Percentiles rank a stretch among this genome's conserved stretches.
These are phyloP conservation scores for Andrena bucephala DNA, from an alignment of 2,888 invertebrate species.

Conservation along the genomic window DNA sequence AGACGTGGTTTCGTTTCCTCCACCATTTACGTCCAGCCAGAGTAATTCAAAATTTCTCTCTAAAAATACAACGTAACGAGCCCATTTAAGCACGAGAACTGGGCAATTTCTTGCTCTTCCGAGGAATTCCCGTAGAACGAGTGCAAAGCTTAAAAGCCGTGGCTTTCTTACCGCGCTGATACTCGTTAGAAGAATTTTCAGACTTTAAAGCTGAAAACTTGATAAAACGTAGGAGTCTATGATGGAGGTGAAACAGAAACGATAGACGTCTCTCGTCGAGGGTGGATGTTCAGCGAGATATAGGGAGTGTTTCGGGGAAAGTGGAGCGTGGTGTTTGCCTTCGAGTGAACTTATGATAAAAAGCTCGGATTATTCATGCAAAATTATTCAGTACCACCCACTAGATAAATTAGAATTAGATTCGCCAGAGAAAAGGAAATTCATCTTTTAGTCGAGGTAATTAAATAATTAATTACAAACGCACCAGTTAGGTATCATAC, in stretches of 20 bases:
- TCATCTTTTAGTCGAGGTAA: background rate
- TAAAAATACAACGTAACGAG: slow-evolving; percentile 31
- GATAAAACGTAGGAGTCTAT: slow-evolving; percentile 28
- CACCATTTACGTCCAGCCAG: slow-evolving; percentile 31
- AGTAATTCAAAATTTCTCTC: slow-evolving; percentile 32
- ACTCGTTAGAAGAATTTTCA: slow-evolving; percentile 48
- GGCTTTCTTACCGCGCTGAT: slow-evolving; percentile 39
- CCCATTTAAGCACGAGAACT: slow-evolving; percentile 32
- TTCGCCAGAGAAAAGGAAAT: background rate
- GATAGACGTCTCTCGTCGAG: background rate
- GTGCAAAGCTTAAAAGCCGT: slow-evolving; percentile 41
- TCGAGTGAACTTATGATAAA: slow-evolving; percentile 29
- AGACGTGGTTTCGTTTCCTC: background rate
- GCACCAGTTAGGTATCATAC: no score
- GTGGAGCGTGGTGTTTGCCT: slow-evolving; percentile 28
- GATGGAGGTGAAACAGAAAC: slow-evolving; percentile 30
- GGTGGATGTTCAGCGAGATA: slow-evolving; percentile 16
- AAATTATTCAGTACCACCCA: slow-evolving; percentile 3
- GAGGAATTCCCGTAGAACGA: background rate
- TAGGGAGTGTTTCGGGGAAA: slow-evolving; percentile 28
- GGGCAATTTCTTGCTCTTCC: slow-evolving; percentile 37
- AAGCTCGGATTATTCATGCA: slow-evolving; percentile 26
- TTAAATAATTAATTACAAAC: background rate
- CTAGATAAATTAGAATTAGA: slow-evolving; percentile 19
- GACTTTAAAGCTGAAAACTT: slow-evolving; percentile 34